Percentiles rank a stretch among this genome's conserved stretches.
These are phyloP conservation scores for Smutsia gigantea DNA, from an alignment of 2,797 vertebrate species.

Conservation along the genomic window DNA sequence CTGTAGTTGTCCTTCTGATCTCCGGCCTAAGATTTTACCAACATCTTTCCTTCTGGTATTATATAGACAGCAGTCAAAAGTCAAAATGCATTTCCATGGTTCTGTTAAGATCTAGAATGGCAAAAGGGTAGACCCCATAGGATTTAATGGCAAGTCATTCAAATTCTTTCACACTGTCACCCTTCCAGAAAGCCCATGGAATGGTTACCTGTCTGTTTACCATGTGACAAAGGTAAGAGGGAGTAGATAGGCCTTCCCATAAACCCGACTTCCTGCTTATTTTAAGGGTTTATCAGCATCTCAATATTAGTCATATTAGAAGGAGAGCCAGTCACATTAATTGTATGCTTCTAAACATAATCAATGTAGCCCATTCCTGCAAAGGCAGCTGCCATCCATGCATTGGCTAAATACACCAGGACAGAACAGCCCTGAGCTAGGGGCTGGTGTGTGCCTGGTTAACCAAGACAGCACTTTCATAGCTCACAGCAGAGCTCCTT, in stretches of 20 bases:
- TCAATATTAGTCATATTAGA: neutral
- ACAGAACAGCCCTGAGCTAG: neutral
- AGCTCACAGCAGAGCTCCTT: neutral
- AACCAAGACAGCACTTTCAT: neutral
- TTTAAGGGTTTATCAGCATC: neutral
- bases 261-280: neutral
- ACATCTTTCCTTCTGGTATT: conserved; percentile 28
- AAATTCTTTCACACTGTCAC: neutral
- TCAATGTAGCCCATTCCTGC: neutral
- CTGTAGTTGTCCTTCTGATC: neutral
- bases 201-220: neutral
- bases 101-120: neutral
- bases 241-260: neutral
- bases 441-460: neutral
- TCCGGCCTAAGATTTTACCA: neutral
- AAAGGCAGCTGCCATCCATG: no score
- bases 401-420: neutral
- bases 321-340: neutral
- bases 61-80: neutral
- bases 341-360: neutral
- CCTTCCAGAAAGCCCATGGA: neutral
- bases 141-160: neutral
- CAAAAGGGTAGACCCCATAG: neutral
- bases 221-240: neutral
- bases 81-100: neutral